Evolutionary conservation across 2,797 vertebrate species (phyloP).

Genomic region (Sebastiscus albofasciatus): DNA sequence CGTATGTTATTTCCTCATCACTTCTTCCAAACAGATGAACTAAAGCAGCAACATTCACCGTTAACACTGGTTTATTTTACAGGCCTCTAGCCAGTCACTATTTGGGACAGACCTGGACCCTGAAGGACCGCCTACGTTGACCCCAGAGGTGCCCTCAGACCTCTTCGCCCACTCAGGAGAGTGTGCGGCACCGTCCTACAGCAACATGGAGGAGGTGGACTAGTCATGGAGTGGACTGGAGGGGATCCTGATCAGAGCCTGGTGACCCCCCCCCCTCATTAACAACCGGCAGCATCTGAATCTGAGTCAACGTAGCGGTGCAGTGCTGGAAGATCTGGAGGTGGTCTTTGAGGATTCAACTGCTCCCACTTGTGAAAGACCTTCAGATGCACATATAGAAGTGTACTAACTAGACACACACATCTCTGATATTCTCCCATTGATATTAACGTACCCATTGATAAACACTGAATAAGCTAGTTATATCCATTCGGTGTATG

Average conservation of each 20-base stretch:
- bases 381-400: slow-evolving; percentile 25
- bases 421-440: slow-evolving; percentile 33
- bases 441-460: slow-evolving; percentile 21
- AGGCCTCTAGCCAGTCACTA: slow-evolving; percentile 91
- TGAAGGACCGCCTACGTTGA: slow-evolving; percentile 88
- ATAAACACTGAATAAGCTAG: slow-evolving; percentile 44
- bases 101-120: slow-evolving; percentile 89
- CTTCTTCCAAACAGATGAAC: slow-evolving; percentile 1
- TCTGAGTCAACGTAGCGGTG: slow-evolving; percentile 30
- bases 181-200: slow-evolving; percentile 89
- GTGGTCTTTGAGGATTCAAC: slow-evolving; percentile 16
- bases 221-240: slow-evolving; percentile 57
- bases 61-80: slow-evolving; percentile 84
- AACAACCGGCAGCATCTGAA: slow-evolving; percentile 31
- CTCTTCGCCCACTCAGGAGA: slow-evolving; percentile 87
- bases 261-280: slow-evolving; percentile 25
- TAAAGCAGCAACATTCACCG: slow-evolving; percentile 30
- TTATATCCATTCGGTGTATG: slow-evolving; percentile 30
- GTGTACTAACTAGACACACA: slow-evolving; percentile 23
- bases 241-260: slow-evolving; percentile 9
- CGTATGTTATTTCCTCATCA: slow-evolving; percentile 15
- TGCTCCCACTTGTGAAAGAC: slow-evolving; percentile 33
- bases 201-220: slow-evolving; percentile 99
- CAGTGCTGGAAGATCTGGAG: slow-evolving; percentile 28
- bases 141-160: slow-evolving; percentile 86